Evolutionary conservation across 2,113 vertebrate species (phyloP).

Genomic region (Noturus placidus): DNA sequence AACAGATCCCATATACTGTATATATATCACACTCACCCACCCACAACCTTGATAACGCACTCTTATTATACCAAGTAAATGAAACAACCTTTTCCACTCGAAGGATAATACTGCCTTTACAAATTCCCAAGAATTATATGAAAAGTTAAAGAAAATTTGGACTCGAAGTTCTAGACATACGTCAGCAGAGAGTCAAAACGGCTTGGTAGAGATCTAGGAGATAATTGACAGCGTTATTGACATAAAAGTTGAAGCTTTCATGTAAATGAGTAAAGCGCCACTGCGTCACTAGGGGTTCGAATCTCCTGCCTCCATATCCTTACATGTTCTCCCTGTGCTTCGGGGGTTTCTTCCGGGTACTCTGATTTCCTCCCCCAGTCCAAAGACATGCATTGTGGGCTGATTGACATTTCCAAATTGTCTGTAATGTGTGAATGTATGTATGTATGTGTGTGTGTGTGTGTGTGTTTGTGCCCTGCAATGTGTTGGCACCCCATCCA

Average conservation of each 20-base stretch:
- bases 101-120: background rate
- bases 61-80: background rate
- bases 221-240: background rate
- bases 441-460: no score
- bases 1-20: background rate
- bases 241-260: background rate
- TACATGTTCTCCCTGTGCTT: no score
- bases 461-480: no score
- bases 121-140: background rate
- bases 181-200: background rate
- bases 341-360: no score
- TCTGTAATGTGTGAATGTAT: no score
- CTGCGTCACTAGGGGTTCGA: no score
- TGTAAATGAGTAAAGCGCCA: background rate
- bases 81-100: background rate
- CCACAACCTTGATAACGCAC: background rate
- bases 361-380: no score
- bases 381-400: no score
- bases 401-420: no score
- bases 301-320: no score
- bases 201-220: background rate
- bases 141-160: background rate
- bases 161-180: background rate
- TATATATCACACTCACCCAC: slow-evolving; percentile 9
- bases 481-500: no score